A percentile compares a stretch with the other conserved stretches of the same genome.
phyloP scores from a whole-genome alignment of 2,888 invertebrate species.

The Diachrysia chrysitis region DNA sequence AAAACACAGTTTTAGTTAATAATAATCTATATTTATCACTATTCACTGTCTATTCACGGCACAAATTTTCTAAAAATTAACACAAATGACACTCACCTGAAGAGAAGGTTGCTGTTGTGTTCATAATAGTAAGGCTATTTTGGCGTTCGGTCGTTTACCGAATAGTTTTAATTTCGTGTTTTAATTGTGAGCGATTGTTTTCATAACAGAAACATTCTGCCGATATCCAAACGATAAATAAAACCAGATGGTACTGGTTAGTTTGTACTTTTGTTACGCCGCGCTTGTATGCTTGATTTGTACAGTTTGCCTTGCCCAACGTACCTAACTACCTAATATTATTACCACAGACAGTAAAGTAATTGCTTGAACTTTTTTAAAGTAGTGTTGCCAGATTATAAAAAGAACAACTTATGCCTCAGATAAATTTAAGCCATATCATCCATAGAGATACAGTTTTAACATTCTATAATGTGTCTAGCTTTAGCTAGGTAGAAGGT shows the following conservation, averaged over 20 bases:
- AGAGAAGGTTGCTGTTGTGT: constrained; percentile 64
- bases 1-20: background rate
- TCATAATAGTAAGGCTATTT: constrained; percentile 58
- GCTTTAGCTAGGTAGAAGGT: no score
- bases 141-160: constrained; percentile 32
- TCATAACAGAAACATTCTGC: constrained; percentile 39
- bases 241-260: constrained; percentile 19
- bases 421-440: background rate
- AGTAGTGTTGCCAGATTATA: constrained; percentile 18
- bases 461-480: no score
- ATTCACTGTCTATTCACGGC: constrained; percentile 17
- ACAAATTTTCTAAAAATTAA: constrained; percentile 22
- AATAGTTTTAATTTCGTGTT: constrained; percentile 23
- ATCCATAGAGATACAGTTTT: background rate
- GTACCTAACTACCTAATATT: constrained; percentile 17
- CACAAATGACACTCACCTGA: constrained; percentile 53
- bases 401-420: background rate
- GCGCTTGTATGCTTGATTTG: constrained; percentile 14
- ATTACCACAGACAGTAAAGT: background rate
- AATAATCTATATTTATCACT: constrained; percentile 17
- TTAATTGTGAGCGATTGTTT: constrained; percentile 25
- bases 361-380: background rate
- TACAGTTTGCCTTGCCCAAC: background rate
- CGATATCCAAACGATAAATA: constrained; percentile 25
- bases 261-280: constrained; percentile 23